Base-by-base conservation (phyloP, 2,113 vertebrate genomes). In the Ibidorhyncha struthersii region DNA sequence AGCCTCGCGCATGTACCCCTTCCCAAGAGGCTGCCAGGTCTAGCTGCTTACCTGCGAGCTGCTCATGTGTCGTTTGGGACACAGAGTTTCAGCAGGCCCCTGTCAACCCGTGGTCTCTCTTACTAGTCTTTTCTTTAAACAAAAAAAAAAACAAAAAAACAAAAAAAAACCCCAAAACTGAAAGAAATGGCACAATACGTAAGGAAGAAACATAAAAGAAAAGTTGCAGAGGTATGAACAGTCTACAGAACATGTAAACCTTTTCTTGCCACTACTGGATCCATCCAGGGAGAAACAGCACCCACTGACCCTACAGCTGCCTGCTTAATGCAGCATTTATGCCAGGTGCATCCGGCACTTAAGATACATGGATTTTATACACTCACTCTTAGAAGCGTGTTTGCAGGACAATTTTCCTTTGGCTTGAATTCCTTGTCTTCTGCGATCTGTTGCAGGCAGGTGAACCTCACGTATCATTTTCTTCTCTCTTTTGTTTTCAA, bases 1-100 rank as follows among this genome's bases (percentile, higher is more conserved):
- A 45, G 69, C 55, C 41, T 4, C 5, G 0, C 36, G 0, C 62
- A 11, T 5, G 0, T 11, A 2, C 55, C 4, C 8, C 0, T 52
- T 38, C 65, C 52, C 53, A 14, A 7, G 15, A 9, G 49, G 29
- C n/a, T 1, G 9, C 61, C 2, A 3, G 34, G 34, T 40, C 38
- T 9, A 5, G 32, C 10, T 36, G 34, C 79, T 88, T 4, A 26
- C n/a, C 79, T 40, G 61, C 0, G 45, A 40, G n/a, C 27, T 76
- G 21, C 45, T 88, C 13, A 1, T 6, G 0, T 6, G 32, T 3
- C 41, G 14, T 32, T 45, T 59, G 65, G 38, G 59, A 53, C 23
- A 63, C 49, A 65, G 61, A 49, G 12, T 55, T 49, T 27, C 85
- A 49, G 36, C 41, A 77, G 30, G 19, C 10, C 11, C 34, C 34